Base-by-base conservation (phyloP, 1,140 invertebrate genomes). In the Hesperophylax magnus region DNA sequence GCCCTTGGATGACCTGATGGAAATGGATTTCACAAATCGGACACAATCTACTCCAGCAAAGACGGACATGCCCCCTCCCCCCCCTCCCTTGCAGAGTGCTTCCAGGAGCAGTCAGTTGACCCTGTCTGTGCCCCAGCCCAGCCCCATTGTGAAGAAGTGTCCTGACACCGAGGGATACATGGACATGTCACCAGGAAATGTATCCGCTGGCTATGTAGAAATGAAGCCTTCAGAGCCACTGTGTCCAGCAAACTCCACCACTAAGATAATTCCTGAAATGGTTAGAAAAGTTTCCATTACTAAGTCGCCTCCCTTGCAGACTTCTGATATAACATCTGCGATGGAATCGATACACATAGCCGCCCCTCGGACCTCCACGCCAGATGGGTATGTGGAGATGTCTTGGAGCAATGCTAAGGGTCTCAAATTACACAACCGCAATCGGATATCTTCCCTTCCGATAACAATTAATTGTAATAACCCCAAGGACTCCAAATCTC, bases 1-100 rank as follows among this genome's bases (percentile, higher is more conserved):
- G 77, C 91, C 92, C 0, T 93, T 94, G 89, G 94, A 94, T 75
- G 94, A 96, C 88, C 90, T 95, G 60, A 95, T 96, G 94, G 94
- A 95, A 87, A 91, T 96, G 76, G 95, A 96, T 87, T 96, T 96
- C 85, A 93, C 92, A 0, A 90, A 90, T 84, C 90, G 90, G 15
- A 90, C 86, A 82, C 79, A 84, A 76, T 83, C 86, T 86, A 86
- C 61, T 76, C 56, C 72, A 17, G 31, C 60, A 7, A 86, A 86
- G 75, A 83, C 81, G 3, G 85, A 85, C 56, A 84, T 85, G 27
- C 84, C 85, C 39, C 85, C 87, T 77, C 86, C 87, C 7, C 65
- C 85, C 85, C 83, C 83, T 85, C 24, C 87, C 87, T 81, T 86
- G 87, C 56, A 60, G 54, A 88, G 86, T 87, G 54, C 54, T 5